Percentiles rank a stretch among this genome's conserved stretches.
Conservation (phyloP, 2,113 vertebrate species). For the Lophotis ruficrista region DNA sequence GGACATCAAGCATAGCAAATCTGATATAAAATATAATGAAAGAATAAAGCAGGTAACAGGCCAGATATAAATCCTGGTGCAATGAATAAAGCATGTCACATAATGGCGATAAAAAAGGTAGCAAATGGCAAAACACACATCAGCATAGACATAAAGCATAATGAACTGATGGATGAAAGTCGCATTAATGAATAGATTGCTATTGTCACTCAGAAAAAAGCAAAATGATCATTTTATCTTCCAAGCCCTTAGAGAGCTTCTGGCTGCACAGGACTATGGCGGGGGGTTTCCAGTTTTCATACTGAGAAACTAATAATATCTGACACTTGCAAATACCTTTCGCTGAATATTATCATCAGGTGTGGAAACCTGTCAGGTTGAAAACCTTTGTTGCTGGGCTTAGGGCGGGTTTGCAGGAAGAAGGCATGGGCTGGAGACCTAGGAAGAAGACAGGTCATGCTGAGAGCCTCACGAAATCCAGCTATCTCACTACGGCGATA, state of each 20-base stretch:
- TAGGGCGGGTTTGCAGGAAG: fast-evolving
- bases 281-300: background rate
- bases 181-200: background rate
- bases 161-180: constrained; percentile 21
- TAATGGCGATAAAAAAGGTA: background rate
- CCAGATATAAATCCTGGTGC: constrained; percentile 23
- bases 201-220: constrained; percentile 1
- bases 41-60: constrained; percentile 22
- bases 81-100: constrained; percentile 17
- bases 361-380: background rate
- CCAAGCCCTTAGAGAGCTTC: background rate
- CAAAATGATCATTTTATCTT: constrained; percentile 7
- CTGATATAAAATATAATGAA: constrained; percentile 39
- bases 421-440: background rate
- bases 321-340: background rate
- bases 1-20: background rate
- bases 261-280: background rate
- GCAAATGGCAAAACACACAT: constrained; percentile 35
- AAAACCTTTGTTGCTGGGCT: background rate
- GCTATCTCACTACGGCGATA: background rate
- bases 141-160: constrained; percentile 27
- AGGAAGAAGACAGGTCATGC: too few relatives aligned
- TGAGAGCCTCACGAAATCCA: background rate
- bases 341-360: background rate
- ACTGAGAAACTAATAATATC: background rate